Base-by-base conservation (phyloP, 2,888 invertebrate genomes). In the Thecophora atra region DNA sequence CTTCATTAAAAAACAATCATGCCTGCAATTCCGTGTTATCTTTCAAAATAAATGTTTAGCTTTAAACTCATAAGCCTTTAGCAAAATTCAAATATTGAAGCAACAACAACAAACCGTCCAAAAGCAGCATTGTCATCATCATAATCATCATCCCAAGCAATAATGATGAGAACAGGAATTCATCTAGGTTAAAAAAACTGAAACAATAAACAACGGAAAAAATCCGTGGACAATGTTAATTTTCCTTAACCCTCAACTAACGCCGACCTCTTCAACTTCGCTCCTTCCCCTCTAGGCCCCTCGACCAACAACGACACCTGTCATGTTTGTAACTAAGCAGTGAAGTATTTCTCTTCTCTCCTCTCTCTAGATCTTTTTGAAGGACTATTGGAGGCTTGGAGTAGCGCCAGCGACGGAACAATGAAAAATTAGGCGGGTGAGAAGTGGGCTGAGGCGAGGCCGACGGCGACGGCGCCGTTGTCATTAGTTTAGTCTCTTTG, bases 181-280 rank as follows among this genome's bases (percentile, higher is more conserved):
- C 58, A 58, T 66, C 65, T 69, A 26, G 77, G 77, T 78, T n/a
- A 79, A 81, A 82, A 81, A 83, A 81, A 83, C 82, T 80, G 78
- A 84, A 85, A 84, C 83, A 85, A 84, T 83, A 81, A 78, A 78
- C 78, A 76, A 79, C 11, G 3, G 78, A 77, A 80, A 84, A 84
- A 84, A 84, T 84, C n/a, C 83, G 81, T 81, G 82, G 84, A 83
- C 83, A 84, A 84, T 84, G 84, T 85, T 81, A 84, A 84, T 83
- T 84, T 85, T 83, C 80, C 79, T 80, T 77, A 73, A 75, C 73
- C 70, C 65, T 71, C 71, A 52, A 30, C 37, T 37, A 37, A 37
- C 6, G 11, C 37, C 37, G 37, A 37, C 37, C 63, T 56, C 58
- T 17, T 44, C 42, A 8, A 15, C 42, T 26, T n/a, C n/a, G n/a